Conservation (phyloP, 1,140 invertebrate species). For the Drosophila obscura region DNA sequence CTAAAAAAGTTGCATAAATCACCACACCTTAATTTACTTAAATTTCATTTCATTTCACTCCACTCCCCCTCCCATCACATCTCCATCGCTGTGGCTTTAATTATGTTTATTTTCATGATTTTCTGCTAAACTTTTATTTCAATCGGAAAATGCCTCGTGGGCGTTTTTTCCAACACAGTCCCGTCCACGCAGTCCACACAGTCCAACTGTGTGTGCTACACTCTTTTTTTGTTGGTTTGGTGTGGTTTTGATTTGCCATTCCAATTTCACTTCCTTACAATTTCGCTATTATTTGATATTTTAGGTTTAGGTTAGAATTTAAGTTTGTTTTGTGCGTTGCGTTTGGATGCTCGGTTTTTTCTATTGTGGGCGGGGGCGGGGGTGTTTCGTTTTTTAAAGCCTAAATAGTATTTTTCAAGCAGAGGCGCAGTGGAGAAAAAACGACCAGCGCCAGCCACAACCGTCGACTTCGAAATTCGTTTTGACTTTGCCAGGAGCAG, state of each 20-base stretch:
- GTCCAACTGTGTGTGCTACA: slow-evolving; percentile 31
- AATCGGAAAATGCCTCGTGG: slow-evolving; percentile 20
- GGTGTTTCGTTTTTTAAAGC: slow-evolving; percentile 46
- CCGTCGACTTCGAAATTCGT: slow-evolving; percentile 83
- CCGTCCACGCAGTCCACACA: slow-evolving; percentile 9
- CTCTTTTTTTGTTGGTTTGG: slow-evolving; percentile 13
- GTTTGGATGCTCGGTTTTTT: slow-evolving; percentile 16
- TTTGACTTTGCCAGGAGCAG: slow-evolving; percentile 71
- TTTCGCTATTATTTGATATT: slow-evolving; percentile 3
- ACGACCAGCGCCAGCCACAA: slow-evolving; percentile 70
- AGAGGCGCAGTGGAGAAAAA: slow-evolving; percentile 45
- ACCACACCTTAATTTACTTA: slow-evolving; percentile 84
- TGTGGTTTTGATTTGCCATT: not conserved
- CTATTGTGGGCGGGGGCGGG: not conserved
- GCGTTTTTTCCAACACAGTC: slow-evolving; percentile 32
- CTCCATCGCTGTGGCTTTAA: not conserved
- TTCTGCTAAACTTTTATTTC: slow-evolving; percentile 25
- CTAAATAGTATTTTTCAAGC: slow-evolving; percentile 55
- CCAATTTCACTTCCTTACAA: not conserved
- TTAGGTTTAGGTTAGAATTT: slow-evolving; percentile 22
- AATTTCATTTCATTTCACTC: slow-evolving; percentile 37
- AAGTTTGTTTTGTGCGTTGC: slow-evolving; percentile 1
- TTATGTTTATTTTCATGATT: slow-evolving; percentile 18
- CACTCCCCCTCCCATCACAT: not conserved
- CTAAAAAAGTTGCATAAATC: slow-evolving; percentile 83